These are phyloP conservation scores for Nothobranchius furzeri DNA, from an alignment of 2,113 vertebrate genomes.

Conservation along the genomic window DNA sequence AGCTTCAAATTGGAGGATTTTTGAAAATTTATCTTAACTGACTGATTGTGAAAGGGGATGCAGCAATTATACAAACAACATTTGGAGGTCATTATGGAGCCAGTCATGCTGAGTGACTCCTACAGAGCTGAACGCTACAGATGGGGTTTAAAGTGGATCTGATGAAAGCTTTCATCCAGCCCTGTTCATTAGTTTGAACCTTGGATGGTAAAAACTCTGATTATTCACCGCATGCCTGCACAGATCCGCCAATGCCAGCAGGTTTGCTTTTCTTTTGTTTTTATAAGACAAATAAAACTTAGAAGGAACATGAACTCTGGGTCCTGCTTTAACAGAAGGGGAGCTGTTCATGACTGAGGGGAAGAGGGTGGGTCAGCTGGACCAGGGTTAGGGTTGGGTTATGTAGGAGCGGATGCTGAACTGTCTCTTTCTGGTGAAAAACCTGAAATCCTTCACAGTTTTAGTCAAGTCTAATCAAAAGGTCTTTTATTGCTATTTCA, in stretches of 20 bases:
- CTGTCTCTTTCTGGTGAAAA: no score
- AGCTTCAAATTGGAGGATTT: background rate
- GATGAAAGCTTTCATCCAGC: conserved; percentile 71
- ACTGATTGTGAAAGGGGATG: background rate
- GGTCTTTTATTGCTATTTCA: no score
- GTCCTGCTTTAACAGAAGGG: no score
- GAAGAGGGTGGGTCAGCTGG: no score
- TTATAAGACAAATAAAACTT: conserved; percentile 47
- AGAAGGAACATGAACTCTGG: conserved; percentile 22
- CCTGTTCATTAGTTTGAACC: conserved; percentile 71
- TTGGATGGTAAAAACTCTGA: conserved; percentile 51
- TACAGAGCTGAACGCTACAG: conserved; percentile 62
- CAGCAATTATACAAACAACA: conserved; percentile 69
- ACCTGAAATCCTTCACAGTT: no score
- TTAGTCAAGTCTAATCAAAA: no score
- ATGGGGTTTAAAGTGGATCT: conserved; percentile 67
- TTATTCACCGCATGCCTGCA: conserved; percentile 39
- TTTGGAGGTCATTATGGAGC: conserved; percentile 75
- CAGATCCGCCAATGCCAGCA: conserved; percentile 18
- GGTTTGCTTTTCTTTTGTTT: conserved; percentile 57
- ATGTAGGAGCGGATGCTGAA: no score
- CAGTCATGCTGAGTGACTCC: conserved; percentile 65
- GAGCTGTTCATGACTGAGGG: no score
- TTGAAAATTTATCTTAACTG: background rate
- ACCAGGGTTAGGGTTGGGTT: no score